Evolutionary conservation across 2,113 vertebrate species (phyloP), one percentile per base, ranked within the genome.

Genomic region (Hydrochoerus hydrochaeris): DNA sequence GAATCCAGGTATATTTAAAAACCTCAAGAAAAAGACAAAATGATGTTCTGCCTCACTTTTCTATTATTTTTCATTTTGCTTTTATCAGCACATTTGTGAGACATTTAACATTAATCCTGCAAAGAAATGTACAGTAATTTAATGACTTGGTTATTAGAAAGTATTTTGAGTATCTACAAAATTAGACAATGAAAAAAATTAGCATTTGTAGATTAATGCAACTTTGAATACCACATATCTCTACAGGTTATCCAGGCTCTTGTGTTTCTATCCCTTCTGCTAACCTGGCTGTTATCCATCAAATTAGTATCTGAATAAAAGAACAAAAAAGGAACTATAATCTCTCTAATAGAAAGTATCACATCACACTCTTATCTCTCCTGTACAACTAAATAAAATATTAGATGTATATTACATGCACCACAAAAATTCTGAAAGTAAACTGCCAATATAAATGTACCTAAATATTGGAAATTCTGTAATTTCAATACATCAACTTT

Each of bases 151-250:
- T 80, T 69, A 85, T 35, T 38, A 67, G 46, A 69, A 91, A 26
- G 63, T 30, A 97, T 89, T 57, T 8, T 41, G 3, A 94, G 46
- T 82, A 97, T 9, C 28, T 77, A 88, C 5, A 92, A 95, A 88
- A 35, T 93, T 73, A 77, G 24, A 83, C 22, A 71, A 86, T 30
- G 38, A 90, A 30, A 95, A 87, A 90, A 80, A 17, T 44, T 71
- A 88, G 13, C 62, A 85, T 67, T 26, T 44, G 24, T 90, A 97
- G n/a, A 87, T 20, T 52, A 93, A 75, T 24, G 38, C n/a, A 85
- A 96, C 91, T 73, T 30, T 88, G 49, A 94, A 62, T 38, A 65
- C 20, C 49, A 87, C 4, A 73, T 69, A 73, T 87, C 80, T 83
- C 44, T 89, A 85, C 17, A 89, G 22, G 3, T 49, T 80, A 73